A percentile compares a stretch with the other conserved stretches of the same genome.
Conservation (phyloP, 2,888 invertebrate species). For the Tipula helvola region DNA sequence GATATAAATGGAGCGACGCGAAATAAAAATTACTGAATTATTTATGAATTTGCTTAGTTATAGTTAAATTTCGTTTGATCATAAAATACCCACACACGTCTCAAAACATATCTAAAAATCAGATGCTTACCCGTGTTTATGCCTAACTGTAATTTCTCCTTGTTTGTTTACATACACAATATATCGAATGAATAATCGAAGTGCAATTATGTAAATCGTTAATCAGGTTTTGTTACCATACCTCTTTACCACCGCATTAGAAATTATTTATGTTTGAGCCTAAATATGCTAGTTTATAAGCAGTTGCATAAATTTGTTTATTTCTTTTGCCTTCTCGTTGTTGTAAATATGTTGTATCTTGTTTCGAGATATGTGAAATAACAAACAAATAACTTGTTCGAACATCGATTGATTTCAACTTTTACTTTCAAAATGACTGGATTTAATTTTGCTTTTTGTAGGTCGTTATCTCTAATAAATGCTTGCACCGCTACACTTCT, state of each 20-base stretch:
- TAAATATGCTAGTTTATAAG: background rate
- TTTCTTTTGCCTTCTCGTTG: background rate
- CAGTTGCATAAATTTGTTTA: background rate
- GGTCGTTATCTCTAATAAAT: background rate
- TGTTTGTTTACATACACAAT: background rate
- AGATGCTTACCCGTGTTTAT: background rate
- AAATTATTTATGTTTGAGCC: background rate
- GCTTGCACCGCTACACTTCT: too few species aligned
- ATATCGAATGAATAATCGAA: background rate
- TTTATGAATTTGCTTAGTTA: too few species aligned
- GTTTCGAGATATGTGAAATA: background rate
- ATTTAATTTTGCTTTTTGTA: background rate
- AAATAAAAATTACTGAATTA: too few species aligned
- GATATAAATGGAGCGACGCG: too few species aligned
- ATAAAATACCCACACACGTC: background rate
- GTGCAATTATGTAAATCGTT: background rate
- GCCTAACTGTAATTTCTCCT: background rate
- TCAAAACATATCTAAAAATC: background rate
- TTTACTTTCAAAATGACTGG: background rate
- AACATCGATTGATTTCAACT: background rate
- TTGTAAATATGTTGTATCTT: background rate
- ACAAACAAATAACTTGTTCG: background rate
- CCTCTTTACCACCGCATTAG: background rate
- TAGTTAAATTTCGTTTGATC: too few species aligned
- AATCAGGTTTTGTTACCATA: background rate